phyloP scores from a whole-genome alignment of 2,797 vertebrate species.

The Hipposideros larvatus region DNA sequence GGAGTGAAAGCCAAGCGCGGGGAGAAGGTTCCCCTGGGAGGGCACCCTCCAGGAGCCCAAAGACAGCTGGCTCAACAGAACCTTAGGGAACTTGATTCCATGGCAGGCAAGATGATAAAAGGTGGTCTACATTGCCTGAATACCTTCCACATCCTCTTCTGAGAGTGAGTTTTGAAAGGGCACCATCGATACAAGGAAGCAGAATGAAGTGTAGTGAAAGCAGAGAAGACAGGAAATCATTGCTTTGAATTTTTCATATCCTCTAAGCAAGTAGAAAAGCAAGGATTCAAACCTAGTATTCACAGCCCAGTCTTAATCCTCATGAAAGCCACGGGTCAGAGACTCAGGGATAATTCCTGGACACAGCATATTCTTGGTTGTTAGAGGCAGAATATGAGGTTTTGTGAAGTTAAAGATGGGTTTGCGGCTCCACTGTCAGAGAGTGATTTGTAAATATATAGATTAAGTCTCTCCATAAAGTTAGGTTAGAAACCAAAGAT shows the following conservation, averaged over 20 bases:
- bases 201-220: neutral
- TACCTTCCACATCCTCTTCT: neutral
- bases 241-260: neutral
- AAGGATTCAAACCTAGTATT: neutral
- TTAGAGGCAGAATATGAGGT: slow-evolving; percentile 72
- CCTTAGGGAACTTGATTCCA: neutral
- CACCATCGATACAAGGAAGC: neutral
- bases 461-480: slow-evolving; percentile 74
- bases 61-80: neutral
- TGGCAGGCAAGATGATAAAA: neutral
- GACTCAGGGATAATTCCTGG: neutral
- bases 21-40: neutral
- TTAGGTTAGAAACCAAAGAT: slow-evolving; percentile 73
- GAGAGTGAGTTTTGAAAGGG: neutral
- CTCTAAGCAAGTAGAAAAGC: slow-evolving; percentile 14
- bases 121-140: neutral
- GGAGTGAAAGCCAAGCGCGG: neutral
- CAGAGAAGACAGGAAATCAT: fast-evolving
- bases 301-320: neutral
- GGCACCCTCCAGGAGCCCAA: fast-evolving
- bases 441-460: slow-evolving; percentile 77
- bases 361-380: slow-evolving; percentile 39
- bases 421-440: slow-evolving; percentile 35
- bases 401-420: slow-evolving; percentile 75
- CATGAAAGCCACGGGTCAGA: neutral